A percentile compares a stretch with the other conserved stretches of the same genome.
Conservation (phyloP, 2,888 invertebrate species). For the Eilema depressum region DNA sequence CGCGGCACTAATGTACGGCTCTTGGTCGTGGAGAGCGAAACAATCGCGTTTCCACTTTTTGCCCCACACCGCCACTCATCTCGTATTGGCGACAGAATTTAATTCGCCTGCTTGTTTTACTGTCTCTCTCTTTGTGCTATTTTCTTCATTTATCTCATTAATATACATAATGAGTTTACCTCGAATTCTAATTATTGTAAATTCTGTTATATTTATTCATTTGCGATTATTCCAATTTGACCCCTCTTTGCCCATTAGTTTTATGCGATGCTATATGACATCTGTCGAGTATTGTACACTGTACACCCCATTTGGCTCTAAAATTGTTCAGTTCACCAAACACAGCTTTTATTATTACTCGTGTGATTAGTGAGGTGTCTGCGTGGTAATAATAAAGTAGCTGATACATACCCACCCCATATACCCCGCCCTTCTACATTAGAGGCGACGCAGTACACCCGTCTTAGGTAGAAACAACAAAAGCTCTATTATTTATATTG, state of each 20-base stretch:
- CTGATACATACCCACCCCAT: conserved; percentile 67
- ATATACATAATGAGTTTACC: conserved; percentile 69
- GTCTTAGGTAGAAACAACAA: conserved; percentile 62
- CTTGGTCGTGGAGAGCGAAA: conserved; percentile 65
- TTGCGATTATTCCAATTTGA: conserved; percentile 6
- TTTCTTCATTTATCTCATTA: conserved; percentile 61
- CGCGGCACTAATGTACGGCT: conserved; percentile 56
- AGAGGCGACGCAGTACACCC: conserved; percentile 61
- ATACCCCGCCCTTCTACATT: conserved; percentile 58
- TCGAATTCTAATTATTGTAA: conserved; percentile 34
- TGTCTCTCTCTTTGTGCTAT: conserved; percentile 64
- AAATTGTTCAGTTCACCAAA: conserved; percentile 54
- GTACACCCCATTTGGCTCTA: conserved; percentile 60
- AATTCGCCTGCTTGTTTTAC: conserved; percentile 74
- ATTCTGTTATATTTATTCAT: not conserved
- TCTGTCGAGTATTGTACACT: conserved; percentile 61
- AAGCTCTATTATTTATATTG: conserved; percentile 30
- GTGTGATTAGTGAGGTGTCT: conserved; percentile 68
- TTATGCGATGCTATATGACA: conserved; percentile 47
- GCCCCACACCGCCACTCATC: conserved; percentile 70
- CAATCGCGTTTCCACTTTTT: conserved; percentile 76
- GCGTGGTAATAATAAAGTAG: conserved; percentile 76
- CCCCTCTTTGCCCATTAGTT: conserved; percentile 43
- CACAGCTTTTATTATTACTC: conserved; percentile 63
- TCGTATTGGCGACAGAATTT: conserved; percentile 78